These are phyloP conservation scores for Abscondita cerata DNA, from an alignment of 2,888 invertebrate species.

Conservation along the genomic window DNA sequence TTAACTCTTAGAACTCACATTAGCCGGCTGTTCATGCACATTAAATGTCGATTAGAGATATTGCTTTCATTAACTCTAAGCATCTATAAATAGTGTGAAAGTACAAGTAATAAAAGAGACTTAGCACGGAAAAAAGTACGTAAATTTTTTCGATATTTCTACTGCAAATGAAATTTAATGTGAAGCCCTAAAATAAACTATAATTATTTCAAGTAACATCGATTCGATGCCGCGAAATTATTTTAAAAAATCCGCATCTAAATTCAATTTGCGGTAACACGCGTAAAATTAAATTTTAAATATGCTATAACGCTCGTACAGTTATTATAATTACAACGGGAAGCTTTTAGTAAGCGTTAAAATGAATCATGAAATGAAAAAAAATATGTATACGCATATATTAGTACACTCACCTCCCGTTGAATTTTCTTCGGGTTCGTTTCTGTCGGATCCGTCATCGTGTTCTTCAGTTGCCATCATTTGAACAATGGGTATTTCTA, in stretches of 20 bases:
- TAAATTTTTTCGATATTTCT: too few species aligned
- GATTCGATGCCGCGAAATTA: too few species aligned
- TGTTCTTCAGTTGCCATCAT: slow-evolving; percentile 66
- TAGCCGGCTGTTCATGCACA: not conserved
- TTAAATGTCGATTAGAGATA: slow-evolving; percentile 15
- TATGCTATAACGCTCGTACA: too few species aligned
- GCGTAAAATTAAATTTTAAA: too few species aligned
- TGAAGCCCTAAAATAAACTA: too few species aligned
- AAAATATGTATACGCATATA: slow-evolving; percentile 11
- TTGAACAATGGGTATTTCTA: slow-evolving; percentile 81
- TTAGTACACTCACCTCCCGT: slow-evolving; percentile 79
- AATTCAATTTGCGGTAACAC: too few species aligned
- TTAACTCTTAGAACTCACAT: too few species aligned
- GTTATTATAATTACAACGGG: too few species aligned
- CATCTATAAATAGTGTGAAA: slow-evolving; percentile 21
- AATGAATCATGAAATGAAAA: slow-evolving; percentile 5
- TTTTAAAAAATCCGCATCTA: too few species aligned
- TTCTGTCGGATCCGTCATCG: slow-evolving; percentile 67
- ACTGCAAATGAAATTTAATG: too few species aligned
- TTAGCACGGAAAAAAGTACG: too few species aligned
- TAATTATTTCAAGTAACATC: too few species aligned
- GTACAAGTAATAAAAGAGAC: slow-evolving; percentile 20
- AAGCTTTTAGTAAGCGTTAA: not conserved
- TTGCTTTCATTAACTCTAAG: slow-evolving; percentile 18
- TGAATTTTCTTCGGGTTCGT: slow-evolving; percentile 67